Evolutionary conservation across 2,888 invertebrate species (phyloP).

Genomic region (Lycaena phlaeas): DNA sequence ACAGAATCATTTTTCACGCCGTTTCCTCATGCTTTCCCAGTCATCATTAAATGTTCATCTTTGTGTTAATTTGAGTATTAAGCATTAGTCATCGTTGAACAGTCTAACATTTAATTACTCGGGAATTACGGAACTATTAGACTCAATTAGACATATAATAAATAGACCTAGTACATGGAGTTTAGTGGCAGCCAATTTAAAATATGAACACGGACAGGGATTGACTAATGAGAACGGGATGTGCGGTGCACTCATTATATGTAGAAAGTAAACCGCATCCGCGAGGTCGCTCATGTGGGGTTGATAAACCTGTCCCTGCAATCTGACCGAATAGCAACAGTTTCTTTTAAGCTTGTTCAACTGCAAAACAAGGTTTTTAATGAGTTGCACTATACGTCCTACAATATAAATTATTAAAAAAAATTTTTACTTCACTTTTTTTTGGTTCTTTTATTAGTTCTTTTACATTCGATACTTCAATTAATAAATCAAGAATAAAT

Average conservation of each 20-base stretch:
- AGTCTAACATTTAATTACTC: constrained; percentile 2
- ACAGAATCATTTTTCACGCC: too few species aligned
- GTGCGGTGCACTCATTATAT: constrained; percentile 47
- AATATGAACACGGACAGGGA: background rate
- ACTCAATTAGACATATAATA: constrained; percentile 6
- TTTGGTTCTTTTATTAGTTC: too few species aligned
- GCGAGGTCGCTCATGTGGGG: constrained; percentile 51
- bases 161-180: background rate
- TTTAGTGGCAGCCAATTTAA: constrained; percentile 1
- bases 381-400: constrained; percentile 16
- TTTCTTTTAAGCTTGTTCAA: constrained; percentile 52
- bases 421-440: too few species aligned
- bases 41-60: too few species aligned
- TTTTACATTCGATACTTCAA: too few species aligned
- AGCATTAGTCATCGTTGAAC: too few species aligned
- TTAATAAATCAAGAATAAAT: too few species aligned
- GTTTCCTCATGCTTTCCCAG: too few species aligned
- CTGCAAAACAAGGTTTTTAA: constrained; percentile 31
- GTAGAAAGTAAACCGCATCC: constrained; percentile 67
- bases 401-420: too few species aligned
- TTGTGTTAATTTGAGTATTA: too few species aligned
- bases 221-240: constrained; percentile 37
- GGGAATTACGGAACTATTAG: constrained; percentile 4
- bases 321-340: constrained; percentile 37
- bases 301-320: constrained; percentile 52